Conservation (phyloP, 2,113 vertebrate species). For the Pongo pygmaeus region DNA sequence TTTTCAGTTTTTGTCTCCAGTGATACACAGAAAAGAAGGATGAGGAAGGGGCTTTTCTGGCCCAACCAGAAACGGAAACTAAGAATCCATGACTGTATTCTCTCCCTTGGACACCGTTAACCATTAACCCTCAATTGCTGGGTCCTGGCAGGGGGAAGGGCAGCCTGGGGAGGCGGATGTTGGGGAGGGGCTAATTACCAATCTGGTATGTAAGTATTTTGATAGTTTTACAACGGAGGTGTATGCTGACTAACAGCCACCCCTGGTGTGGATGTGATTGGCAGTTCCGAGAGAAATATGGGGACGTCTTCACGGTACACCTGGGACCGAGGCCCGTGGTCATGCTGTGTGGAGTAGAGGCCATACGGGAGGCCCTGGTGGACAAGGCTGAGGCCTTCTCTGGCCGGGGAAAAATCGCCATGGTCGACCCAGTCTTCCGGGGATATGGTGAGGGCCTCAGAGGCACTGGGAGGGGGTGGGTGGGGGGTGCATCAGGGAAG, state of each 20-base stretch:
- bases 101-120: no score
- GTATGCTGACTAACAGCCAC: neutral
- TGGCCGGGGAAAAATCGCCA: constrained; percentile 23
- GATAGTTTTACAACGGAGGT: neutral
- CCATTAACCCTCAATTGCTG: neutral
- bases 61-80: no score
- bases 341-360: constrained; percentile 70
- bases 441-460: constrained; percentile 60
- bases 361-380: constrained; percentile 75
- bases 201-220: neutral
- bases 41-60: no score
- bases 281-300: constrained; percentile 73
- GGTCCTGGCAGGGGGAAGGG: neutral
- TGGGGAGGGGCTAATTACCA: neutral
- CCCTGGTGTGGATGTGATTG: neutral
- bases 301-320: constrained; percentile 74
- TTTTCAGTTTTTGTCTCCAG: no score
- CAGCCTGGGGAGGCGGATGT: neutral
- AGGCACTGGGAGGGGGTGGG: neutral
- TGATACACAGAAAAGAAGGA: no score
- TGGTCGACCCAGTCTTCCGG: neutral
- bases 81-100: no score
- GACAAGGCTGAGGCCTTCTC: constrained; percentile 71
- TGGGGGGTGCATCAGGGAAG: neutral
- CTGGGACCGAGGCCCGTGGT: constrained; percentile 63